Conservation (phyloP, 2,888 invertebrate genomes). For the Drosophila algonquin region DNA sequence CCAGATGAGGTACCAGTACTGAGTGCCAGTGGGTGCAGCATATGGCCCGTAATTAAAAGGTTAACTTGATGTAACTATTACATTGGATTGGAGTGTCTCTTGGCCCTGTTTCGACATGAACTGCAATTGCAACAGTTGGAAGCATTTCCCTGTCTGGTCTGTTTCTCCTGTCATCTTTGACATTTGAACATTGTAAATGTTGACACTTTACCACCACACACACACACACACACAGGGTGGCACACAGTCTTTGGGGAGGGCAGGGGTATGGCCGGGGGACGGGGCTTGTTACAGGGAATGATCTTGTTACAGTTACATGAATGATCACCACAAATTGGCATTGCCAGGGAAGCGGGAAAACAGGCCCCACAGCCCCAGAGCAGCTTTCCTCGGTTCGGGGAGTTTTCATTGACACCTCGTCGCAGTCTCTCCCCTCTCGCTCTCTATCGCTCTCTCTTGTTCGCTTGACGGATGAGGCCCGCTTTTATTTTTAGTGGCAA, state of each 20-base stretch:
- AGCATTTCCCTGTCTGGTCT: slow-evolving; percentile 20
- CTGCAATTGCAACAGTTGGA: slow-evolving; percentile 70
- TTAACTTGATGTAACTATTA: slow-evolving; percentile 72
- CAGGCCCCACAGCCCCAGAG: not conserved
- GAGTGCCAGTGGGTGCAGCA: slow-evolving; percentile 66
- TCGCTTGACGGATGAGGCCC: slow-evolving; percentile 73
- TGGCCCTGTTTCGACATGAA: slow-evolving; percentile 2
- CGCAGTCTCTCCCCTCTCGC: slow-evolving; percentile 17
- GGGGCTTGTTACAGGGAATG: slow-evolving; percentile 43
- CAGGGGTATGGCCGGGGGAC: too few species aligned
- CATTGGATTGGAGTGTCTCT: slow-evolving; percentile 10
- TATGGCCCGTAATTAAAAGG: slow-evolving; percentile 74
- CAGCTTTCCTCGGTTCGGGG: slow-evolving; percentile 34
- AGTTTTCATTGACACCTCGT: slow-evolving; percentile 70
- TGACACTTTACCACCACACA: slow-evolving; percentile 83
- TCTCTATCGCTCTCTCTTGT: not conserved
- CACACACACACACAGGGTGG: not conserved
- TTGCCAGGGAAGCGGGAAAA: not conserved
- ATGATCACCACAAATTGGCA: slow-evolving; percentile 79
- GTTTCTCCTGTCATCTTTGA: slow-evolving; percentile 79
- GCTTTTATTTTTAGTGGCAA: slow-evolving; percentile 65
- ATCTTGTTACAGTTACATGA: slow-evolving; percentile 78
- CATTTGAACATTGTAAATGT: slow-evolving; percentile 83
- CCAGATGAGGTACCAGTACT: too few species aligned
- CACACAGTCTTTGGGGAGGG: not conserved